Evolutionary conservation across 2,113 vertebrate species (phyloP).

Genomic region (Balaeniceps rex): DNA sequence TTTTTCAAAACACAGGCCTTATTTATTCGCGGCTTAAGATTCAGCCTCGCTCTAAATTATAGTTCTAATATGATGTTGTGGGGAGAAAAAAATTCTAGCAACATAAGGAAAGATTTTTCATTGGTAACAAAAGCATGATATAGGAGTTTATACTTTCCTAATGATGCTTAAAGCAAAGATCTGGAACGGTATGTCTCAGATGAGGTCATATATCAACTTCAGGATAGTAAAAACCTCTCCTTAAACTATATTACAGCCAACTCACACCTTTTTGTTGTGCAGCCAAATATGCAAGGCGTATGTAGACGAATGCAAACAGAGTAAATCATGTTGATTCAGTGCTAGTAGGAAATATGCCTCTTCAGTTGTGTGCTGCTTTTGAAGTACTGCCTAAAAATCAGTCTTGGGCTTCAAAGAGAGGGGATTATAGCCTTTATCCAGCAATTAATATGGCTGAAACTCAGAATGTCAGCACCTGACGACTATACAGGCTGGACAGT

Average conservation of each 20-base stretch:
- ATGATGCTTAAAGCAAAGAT: conserved; percentile 70
- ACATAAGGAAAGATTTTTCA: conserved; percentile 8
- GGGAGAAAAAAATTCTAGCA: background rate
- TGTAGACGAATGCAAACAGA: conserved; percentile 72
- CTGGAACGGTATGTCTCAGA: conserved; percentile 57
- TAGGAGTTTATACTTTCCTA: conserved; percentile 59
- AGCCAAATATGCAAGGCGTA: conserved; percentile 76
- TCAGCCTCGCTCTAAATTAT: conserved; percentile 34
- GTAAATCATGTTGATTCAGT: conserved; percentile 77
- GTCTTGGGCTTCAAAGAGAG: conserved; percentile 90
- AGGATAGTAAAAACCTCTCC: conserved; percentile 60
- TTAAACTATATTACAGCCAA: conserved; percentile 67
- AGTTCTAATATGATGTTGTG: conserved; percentile 45
- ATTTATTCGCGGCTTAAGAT: conserved; percentile 54
- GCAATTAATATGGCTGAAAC: conserved; percentile 96
- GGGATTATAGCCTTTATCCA: conserved; percentile 94
- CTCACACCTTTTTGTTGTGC: conserved; percentile 71
- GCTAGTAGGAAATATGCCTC: conserved; percentile 76
- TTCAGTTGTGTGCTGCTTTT: conserved; percentile 79
- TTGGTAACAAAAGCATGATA: conserved; percentile 40
- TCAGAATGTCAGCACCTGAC: conserved; percentile 88
- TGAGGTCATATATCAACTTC: conserved; percentile 71
- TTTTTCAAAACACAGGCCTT: conserved; percentile 30
- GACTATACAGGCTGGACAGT: conserved; percentile 81
- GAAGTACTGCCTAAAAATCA: conserved; percentile 90